Base-by-base conservation (phyloP, 2,888 invertebrate species). In the Melanophora roralis region DNA sequence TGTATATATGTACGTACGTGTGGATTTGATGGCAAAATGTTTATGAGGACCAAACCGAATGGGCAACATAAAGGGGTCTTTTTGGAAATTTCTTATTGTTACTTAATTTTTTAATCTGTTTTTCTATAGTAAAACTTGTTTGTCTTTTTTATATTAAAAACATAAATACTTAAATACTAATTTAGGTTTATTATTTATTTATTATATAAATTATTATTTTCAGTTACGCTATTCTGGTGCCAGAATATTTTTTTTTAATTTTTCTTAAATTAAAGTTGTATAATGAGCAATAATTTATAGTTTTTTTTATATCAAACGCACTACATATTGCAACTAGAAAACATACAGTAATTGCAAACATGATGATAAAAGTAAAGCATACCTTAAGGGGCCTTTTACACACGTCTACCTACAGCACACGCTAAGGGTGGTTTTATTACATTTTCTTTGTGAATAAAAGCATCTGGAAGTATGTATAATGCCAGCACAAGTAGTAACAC, bases 361-460 rank as follows among this genome's bases (percentile, higher is more conserved):
- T 27, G 57, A 5, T 36, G 27, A 34, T 53, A 36, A 67, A 49
- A 67, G 65, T 67, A 27, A 55, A 62, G 62, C 53, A 68, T 68
- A 68, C 53, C 60, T 62, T 62, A 21, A 75, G 75, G 75, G 27
- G 60, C 38, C 68, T 45, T 60, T 60, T 53, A 62, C 53, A 47
- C 21, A 21, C 27, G 6, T 75, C 43, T 53, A 62, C 53, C 53
- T 62, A 38, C 21, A 21, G 4, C 3, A 72, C 34, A 36, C 34
- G 32, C 60, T 53, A 45, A 62, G 60, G 72, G 53, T 55, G 60
- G 21, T 62, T 69, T 69, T 47, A 14, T 47, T 38, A 27, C 34
- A 14, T 27, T 59, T 57, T 57, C 5, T 36, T 11, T 34, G 5
- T 34, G 4, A 34, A 6, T 21, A 21, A 9, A 23, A 38, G 8